These are phyloP conservation scores for Drosophila albomicans DNA, from an alignment of 1,140 invertebrate genomes.

Conservation along the genomic window DNA sequence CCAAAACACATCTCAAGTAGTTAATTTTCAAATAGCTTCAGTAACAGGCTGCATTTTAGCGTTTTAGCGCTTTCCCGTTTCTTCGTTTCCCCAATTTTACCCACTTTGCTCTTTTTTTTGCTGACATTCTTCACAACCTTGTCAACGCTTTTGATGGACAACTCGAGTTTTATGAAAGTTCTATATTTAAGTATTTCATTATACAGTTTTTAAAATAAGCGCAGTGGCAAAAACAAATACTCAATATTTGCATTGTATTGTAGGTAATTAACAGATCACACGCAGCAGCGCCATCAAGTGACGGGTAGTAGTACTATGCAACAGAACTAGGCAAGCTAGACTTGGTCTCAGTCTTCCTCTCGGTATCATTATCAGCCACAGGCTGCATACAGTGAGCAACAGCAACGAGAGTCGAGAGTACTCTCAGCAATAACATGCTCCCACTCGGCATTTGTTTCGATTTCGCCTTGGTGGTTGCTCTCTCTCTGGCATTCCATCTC, in stretches of 20 bases:
- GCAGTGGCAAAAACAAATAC: constrained; percentile 12
- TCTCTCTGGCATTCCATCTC: constrained; percentile 11
- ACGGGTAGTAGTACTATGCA: constrained; percentile 53
- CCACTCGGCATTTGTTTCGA: constrained; percentile 56
- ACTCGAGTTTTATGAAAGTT: constrained; percentile 26
- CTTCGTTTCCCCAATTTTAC: not conserved
- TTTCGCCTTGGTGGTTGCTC: constrained; percentile 62
- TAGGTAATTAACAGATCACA: constrained; percentile 51
- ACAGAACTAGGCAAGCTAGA: constrained; percentile 35
- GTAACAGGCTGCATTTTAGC: constrained; percentile 65
- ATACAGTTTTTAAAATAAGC: constrained; percentile 49
- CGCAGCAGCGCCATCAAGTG: constrained; percentile 58
- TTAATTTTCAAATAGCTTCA: constrained; percentile 77
- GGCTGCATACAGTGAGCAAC: constrained; percentile 31
- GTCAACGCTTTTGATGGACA: constrained; percentile 77
- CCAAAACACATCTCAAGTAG: constrained; percentile 78
- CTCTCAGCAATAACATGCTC: constrained; percentile 33
- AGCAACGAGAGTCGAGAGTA: constrained; percentile 1
- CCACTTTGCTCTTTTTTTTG: constrained; percentile 4
- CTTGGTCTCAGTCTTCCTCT: not conserved
- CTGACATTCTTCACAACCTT: constrained; percentile 25
- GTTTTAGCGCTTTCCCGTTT: constrained; percentile 8
- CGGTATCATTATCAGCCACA: not conserved
- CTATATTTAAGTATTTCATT: constrained; percentile 71
- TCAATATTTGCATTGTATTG: not conserved